Conservation (phyloP, 2,113 vertebrate genomes). For the Excalfactoria chinensis region DNA sequence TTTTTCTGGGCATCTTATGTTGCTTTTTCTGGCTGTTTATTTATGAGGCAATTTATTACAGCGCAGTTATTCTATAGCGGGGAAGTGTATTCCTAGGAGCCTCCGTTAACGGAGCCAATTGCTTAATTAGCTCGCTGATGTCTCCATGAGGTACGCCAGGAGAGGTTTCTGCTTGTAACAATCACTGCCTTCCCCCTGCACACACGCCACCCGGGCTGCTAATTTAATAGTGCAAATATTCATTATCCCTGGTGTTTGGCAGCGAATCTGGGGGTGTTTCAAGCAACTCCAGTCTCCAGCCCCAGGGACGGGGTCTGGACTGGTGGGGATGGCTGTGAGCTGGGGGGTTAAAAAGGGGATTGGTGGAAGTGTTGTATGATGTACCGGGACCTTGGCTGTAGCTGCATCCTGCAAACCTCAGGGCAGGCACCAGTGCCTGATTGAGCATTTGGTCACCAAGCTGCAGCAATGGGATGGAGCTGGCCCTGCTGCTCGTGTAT, state of each 20-base stretch:
- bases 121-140: conserved; percentile 69
- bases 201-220: conserved; percentile 43
- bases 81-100: conserved; percentile 64
- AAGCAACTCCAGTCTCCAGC: background rate
- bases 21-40: conserved; percentile 52
- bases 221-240: conserved; percentile 63
- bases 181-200: conserved; percentile 35
- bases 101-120: conserved; percentile 47
- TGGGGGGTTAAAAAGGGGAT: background rate
- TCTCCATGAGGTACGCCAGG: conserved; percentile 52
- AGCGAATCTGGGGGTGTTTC: background rate
- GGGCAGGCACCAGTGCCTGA: background rate
- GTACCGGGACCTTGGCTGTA: background rate
- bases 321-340: background rate
- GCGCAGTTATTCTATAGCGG: conserved; percentile 7
- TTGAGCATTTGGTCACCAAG: background rate
- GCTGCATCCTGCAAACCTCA: background rate
- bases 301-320: background rate
- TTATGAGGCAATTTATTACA: conserved; percentile 62
- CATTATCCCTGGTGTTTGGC: conserved; percentile 49
- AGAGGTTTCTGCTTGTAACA: conserved; percentile 22
- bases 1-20: conserved; percentile 12
- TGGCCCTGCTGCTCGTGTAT: background rate
- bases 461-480: background rate
- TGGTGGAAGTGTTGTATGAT: background rate